Percentiles rank a stretch among this genome's conserved stretches.
Evolutionary conservation across 37 sponge, comb jelly and placozoan species (phyloP).

Genomic region (Eunapius fragilis): DNA sequence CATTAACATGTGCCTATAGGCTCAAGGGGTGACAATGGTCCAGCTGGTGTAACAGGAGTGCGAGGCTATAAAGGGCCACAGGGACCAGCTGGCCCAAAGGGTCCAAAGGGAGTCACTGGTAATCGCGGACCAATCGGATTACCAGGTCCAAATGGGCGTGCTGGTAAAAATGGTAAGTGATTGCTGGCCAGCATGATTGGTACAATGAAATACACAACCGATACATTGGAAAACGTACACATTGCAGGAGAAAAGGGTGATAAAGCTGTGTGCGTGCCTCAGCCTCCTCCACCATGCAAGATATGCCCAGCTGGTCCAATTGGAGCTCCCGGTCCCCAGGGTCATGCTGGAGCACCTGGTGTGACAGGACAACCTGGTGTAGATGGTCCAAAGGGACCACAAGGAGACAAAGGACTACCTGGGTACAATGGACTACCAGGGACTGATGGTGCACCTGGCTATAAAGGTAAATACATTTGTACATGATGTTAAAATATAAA

Average conservation of each 20-base stretch:
- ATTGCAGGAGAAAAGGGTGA: slow-evolving; percentile 26
- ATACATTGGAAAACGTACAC: too few species aligned
- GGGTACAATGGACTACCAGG: slow-evolving; percentile 1
- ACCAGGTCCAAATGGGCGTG: slow-evolving; percentile 24
- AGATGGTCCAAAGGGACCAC: slow-evolving; percentile 41
- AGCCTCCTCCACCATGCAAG: slow-evolving; percentile 29
- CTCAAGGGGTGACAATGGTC: too few species aligned
- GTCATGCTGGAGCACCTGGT: background rate
- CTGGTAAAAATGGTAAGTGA: too few species aligned
- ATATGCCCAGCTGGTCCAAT: slow-evolving; percentile 56
- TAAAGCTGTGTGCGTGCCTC: slow-evolving; percentile 25
- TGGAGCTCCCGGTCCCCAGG: slow-evolving; percentile 57
- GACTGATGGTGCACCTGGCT: slow-evolving; percentile 37
- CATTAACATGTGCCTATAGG: too few species aligned
- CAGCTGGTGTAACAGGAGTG: too few species aligned
- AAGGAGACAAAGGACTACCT: slow-evolving; percentile 33
- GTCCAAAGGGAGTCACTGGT: slow-evolving; percentile 44
- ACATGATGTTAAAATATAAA: too few species aligned
- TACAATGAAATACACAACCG: background rate
- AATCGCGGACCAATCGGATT: slow-evolving; percentile 23
- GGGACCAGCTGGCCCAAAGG: slow-evolving; percentile 3
- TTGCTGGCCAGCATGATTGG: too few species aligned
- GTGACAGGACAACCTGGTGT: background rate
- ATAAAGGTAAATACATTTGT: background rate
- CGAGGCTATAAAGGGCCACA: too few species aligned